Evolutionary conservation across 2,797 vertebrate genomes (phyloP).

Genomic region (Labeo calbasu): DNA sequence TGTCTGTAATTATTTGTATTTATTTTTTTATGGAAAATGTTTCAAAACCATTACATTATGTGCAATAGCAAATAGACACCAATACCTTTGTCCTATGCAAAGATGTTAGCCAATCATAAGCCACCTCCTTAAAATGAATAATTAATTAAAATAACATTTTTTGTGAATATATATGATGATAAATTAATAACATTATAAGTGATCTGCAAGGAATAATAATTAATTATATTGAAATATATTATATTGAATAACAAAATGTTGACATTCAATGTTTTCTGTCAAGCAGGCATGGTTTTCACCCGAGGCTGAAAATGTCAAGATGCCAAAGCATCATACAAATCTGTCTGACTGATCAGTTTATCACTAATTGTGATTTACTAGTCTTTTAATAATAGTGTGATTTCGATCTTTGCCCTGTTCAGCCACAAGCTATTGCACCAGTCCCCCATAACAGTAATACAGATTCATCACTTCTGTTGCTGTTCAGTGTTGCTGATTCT

Average conservation of each 20-base stretch:
- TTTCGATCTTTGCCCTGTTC: background rate
- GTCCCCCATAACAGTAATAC: background rate
- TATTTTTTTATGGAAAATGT: background rate
- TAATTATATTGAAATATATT: too few relatives aligned
- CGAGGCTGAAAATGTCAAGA: background rate
- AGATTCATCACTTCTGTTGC: background rate
- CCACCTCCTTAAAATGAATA: too few relatives aligned
- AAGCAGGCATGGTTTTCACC: background rate
- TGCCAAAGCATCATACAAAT: background rate
- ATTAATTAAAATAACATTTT: too few relatives aligned
- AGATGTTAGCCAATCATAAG: background rate
- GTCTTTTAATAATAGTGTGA: background rate
- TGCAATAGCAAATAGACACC: background rate
- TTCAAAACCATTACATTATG: background rate
- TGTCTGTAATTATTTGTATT: too few relatives aligned
- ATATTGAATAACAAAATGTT: too few relatives aligned
- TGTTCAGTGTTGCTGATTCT: background rate
- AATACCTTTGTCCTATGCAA: background rate
- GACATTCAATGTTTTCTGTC: background rate
- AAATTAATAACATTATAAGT: too few relatives aligned
- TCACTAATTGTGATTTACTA: conserved; percentile 1
- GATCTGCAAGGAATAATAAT: too few relatives aligned
- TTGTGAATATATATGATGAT: too few relatives aligned
- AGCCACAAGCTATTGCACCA: background rate
- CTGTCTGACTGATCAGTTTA: background rate